A percentile compares a stretch with the other conserved stretches of the same genome.
phyloP scores from a whole-genome alignment of 2,113 vertebrate species.

The Monarcha castaneiventris region DNA sequence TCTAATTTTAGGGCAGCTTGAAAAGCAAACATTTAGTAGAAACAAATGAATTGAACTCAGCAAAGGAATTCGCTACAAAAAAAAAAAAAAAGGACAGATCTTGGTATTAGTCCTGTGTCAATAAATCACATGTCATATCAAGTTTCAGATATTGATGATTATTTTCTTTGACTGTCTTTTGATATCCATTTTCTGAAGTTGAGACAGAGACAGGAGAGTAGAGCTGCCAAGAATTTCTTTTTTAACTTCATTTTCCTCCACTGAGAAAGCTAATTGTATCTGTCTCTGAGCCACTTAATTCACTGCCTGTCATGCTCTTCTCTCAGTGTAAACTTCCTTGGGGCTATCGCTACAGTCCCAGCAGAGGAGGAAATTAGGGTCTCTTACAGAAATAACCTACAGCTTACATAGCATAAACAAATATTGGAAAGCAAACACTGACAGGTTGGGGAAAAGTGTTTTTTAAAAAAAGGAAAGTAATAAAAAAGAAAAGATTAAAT shows the following conservation, averaged over 20 bases:
- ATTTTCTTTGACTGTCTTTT: conserved; percentile 6
- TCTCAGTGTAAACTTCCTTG: conserved; percentile 56
- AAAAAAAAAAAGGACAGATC: neutral
- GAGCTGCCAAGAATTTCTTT: neutral
- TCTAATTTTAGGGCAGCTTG: conserved; percentile 48
- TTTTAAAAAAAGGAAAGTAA: neutral
- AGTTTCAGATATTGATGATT: neutral
- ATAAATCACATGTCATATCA: neutral
- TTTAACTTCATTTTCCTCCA: conserved; percentile 12
- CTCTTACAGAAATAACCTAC: conserved; percentile 55
- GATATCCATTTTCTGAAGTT: neutral
- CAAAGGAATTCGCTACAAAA: neutral
- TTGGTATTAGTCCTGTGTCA: neutral
- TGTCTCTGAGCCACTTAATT: conserved; percentile 46
- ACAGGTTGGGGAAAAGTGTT: conserved; percentile 43
- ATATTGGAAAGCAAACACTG: conserved; percentile 54
- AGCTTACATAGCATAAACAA: conserved; percentile 57
- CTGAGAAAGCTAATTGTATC: conserved; percentile 48
- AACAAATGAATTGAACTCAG: conserved; percentile 13
- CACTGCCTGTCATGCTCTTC: conserved; percentile 43
- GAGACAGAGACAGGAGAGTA: neutral
- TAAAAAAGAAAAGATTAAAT: conserved; percentile 54
- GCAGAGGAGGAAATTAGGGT: conserved; percentile 58
- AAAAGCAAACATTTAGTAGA: conserved; percentile 31
- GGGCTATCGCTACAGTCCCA: conserved; percentile 34